Base-by-base conservation (phyloP, 2,888 invertebrate genomes). In the Philereme vetulata region DNA sequence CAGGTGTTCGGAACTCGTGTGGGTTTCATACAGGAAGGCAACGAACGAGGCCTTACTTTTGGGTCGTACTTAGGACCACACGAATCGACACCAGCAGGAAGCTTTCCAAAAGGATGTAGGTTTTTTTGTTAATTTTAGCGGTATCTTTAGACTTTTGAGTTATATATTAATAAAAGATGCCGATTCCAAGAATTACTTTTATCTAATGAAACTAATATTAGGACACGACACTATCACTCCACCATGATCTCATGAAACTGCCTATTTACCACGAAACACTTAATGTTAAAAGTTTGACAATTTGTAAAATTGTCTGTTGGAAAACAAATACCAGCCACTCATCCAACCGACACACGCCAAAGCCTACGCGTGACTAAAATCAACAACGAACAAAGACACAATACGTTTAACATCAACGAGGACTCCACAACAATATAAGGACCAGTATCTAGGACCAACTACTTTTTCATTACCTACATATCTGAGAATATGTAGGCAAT, bases 321-420 rank as follows among this genome's bases (percentile, higher is more conserved):
- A 36, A 57, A 57, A 40, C 34, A 33, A 47, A 54, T 40, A 33
- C 46, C 40, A 47, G 76, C 80, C 58, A 75, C 70, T 67, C 77
- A 78, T 78, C 78, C 84, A 79, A 82, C 84, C 84, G 83, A 79
- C 80, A 81, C 76, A 76, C 80, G 71, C 73, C 82, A 75, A 79
- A 76, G 85, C 82, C 80, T 84, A 85, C 85, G 83, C 85, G 86
- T 86, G 85, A 88, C 86, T 87, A 85, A 86, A 83, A 80, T 80
- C 21, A 21, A 21, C 21, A 67, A 76, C 77, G 77, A 21, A 73
- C 70, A 69, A 76, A 73, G 71, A 78, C 73, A 72, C 68, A 77
- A 78, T 76, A 75, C 21, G 78, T 75, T 76, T 51, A 51, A 56
- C 32, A 81, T 78, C 75, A 77, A 21, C 21, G 21, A 77, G 80